Base-by-base conservation (phyloP, 1,140 invertebrate genomes). In the Apis cerana region DNA sequence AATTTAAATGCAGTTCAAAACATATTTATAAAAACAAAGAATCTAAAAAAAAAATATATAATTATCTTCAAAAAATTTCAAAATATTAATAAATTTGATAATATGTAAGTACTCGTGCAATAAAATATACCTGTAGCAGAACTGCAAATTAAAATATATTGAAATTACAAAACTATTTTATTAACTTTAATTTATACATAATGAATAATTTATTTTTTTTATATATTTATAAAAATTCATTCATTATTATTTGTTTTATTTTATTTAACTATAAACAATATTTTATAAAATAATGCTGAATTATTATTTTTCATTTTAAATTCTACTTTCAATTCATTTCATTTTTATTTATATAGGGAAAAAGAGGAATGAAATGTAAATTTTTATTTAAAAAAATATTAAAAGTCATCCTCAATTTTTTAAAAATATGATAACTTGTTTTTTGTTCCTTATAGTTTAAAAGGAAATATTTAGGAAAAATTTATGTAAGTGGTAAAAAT, bases 101-200 rank as follows among this genome's bases (percentile, higher is more conserved):
- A 62, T 27, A 48, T 68, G 23, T 68, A 43, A 43, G 0, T 7
- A 56, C 21, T 68, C 23, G 56, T 65, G 15, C 61, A 65, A 76
- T 77, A 56, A 67, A 67, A 33, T 67, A 54, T 54, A 21, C 12
- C n/a, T 76, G 9, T 54, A 56, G 19, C 19, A 65, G 27, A 56
- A 17, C 48, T 75, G 15, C n/a, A 23, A 75, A 62, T 62, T 75
- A 62, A 75, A 61, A 62, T 50, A n/a, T 50, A 59, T 23, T n/a
- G 13, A 1, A 52, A 71, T 13, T 52, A 70, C 13, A 52, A 21
- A 70, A 17, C 15, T 21, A 74, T 52, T 56, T n/a, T 65, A 54
- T 74, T 50, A 62, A 50, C 12, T 54, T 52, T 43, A 62, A 52
- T 52, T 50, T 62, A 54, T n/a, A 13, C 27, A n/a, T 27, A 80